Percentiles rank a stretch among this genome's conserved stretches.
phyloP scores from a whole-genome alignment of 1,140 invertebrate species.

The Neelides sp. region DNA sequence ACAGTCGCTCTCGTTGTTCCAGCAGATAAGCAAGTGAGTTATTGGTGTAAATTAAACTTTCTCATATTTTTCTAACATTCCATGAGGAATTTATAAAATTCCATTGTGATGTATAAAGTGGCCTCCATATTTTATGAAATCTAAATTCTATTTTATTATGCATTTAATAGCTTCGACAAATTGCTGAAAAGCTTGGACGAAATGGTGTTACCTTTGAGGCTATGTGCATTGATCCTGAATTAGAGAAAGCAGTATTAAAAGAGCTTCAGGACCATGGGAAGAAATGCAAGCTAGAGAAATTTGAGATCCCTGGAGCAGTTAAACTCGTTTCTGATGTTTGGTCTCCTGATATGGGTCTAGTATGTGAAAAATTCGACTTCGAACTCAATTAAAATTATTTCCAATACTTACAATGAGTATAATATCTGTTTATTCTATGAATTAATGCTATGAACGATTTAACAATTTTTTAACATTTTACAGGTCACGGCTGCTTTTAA shows the following conservation, averaged over 20 bases:
- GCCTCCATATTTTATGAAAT: background rate
- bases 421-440: too few species aligned
- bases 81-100: slow-evolving; percentile 2
- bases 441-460: too few species aligned
- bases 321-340: slow-evolving; percentile 79
- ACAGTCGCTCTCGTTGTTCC: slow-evolving; percentile 86
- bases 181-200: slow-evolving; percentile 52
- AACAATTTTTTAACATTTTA: too few species aligned
- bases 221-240: slow-evolving; percentile 52
- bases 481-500: slow-evolving; percentile 96
- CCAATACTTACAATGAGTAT: too few species aligned
- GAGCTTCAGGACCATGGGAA: slow-evolving; percentile 66
- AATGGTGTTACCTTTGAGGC: slow-evolving; percentile 50
- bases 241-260: slow-evolving; percentile 65
- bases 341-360: slow-evolving; percentile 92
- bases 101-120: slow-evolving; percentile 1
- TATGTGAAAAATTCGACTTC: too few species aligned
- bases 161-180: slow-evolving; percentile 45
- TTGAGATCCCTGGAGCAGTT: slow-evolving; percentile 83
- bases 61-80: background rate
- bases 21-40: slow-evolving; percentile 32
- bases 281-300: slow-evolving; percentile 74
- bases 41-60: background rate
- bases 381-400: too few species aligned
- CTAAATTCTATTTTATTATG: slow-evolving; percentile 7